These are phyloP conservation scores for Monoplex corrugatus DNA, from an alignment of 2,888 invertebrate genomes.

Conservation along the genomic window DNA sequence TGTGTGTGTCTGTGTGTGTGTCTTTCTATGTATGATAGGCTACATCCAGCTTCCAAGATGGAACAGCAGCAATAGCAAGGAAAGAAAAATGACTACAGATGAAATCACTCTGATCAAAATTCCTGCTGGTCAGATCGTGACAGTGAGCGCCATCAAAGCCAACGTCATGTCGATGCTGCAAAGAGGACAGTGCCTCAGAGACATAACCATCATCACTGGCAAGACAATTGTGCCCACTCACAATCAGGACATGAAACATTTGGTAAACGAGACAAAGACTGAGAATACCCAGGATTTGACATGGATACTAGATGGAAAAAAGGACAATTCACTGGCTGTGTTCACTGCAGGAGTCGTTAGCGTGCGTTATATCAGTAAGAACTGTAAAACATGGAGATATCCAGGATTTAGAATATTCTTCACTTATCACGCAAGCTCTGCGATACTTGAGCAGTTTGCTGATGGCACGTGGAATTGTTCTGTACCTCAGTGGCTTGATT, in stretches of 20 bases:
- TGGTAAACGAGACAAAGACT: not conserved
- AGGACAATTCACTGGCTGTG: not conserved
- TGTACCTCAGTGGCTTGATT: conserved; percentile 3
- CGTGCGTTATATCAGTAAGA: not conserved
- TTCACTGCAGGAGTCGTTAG: not conserved
- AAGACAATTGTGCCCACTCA: not conserved
- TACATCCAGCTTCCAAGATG: not conserved
- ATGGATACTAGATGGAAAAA: not conserved
- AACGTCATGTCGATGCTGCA: not conserved
- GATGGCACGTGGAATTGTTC: conserved; percentile 11
- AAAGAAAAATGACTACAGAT: not conserved
- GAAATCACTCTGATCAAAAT: not conserved
- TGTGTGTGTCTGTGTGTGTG: not conserved
- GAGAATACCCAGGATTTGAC: not conserved
- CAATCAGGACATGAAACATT: not conserved
- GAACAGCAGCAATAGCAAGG: not conserved
- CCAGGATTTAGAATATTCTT: not conserved
- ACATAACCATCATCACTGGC: not conserved
- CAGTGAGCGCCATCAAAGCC: not conserved
- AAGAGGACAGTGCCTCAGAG: not conserved
- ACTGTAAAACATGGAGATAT: not conserved
- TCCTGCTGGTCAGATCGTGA: not conserved
- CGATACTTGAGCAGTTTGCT: not conserved
- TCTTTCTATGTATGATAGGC: not conserved
- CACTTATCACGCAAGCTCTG: not conserved